Evolutionary conservation across 2,113 vertebrate species (phyloP).

Genomic region (Callipepla squamata): DNA sequence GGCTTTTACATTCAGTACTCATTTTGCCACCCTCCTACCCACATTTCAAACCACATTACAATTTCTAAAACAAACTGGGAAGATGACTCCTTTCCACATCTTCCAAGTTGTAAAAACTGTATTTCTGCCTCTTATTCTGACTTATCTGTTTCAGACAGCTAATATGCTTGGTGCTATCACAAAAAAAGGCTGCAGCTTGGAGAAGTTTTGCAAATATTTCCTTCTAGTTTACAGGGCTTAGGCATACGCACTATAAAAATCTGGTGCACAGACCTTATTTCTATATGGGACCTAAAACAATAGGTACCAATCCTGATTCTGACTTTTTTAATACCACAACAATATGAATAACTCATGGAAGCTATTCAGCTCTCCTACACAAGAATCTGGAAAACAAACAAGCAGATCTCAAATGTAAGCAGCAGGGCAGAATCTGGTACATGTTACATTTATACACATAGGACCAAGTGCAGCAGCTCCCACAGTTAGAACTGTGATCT

Average conservation of each 20-base stretch:
- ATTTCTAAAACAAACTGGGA: not conserved
- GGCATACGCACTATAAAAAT: not conserved
- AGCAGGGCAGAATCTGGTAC: not conserved
- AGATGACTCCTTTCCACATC: not conserved
- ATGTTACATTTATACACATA: not conserved
- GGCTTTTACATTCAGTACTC: constrained; percentile 1
- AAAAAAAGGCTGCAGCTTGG: not conserved
- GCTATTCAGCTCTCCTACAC: not conserved
- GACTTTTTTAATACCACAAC: not conserved
- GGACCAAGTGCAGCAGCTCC: rapidly evolving
- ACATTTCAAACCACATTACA: not conserved
- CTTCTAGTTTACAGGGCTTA: not conserved
- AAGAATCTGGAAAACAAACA: not conserved
- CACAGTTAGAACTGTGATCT: not conserved
- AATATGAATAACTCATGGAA: not conserved
- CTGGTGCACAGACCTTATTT: not conserved
- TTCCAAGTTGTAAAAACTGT: not conserved
- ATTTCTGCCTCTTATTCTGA: not conserved
- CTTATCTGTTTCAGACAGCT: not conserved
- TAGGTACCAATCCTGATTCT: not conserved
- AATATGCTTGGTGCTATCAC: not conserved
- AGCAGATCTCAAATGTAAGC: not conserved
- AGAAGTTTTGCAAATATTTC: not conserved
- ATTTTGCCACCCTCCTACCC: not conserved
- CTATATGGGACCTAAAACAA: not conserved